Base-by-base conservation (phyloP, 2,113 vertebrate species). In the Sinocyclocheilus rhinocerous region DNA sequence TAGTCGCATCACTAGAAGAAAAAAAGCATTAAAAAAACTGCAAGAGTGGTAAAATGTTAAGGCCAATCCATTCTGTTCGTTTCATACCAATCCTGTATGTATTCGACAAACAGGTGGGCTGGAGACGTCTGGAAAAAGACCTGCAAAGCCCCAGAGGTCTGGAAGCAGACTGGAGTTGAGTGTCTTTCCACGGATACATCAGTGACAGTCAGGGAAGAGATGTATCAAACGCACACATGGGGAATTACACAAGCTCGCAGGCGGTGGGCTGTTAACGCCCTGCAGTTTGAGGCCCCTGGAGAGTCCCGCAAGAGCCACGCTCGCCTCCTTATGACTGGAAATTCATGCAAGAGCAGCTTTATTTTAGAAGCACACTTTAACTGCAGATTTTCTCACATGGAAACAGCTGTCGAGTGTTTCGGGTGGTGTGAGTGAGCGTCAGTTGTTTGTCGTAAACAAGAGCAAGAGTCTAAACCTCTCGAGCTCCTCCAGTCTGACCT, bases 211-310 rank as follows among this genome's bases (percentile, higher is more conserved):
- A 22, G 57, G 36, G 57, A 42, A 61, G 77, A 63, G 52, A 36
- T 57, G 55, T 78, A 36, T 80, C 77, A 42, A 24, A 63, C 13
- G 6, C 10, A 42, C 20, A 0, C 22, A 39, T 80, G 36, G 33
- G 77, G 55, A 80, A 63, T 80, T 22, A 80, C 57, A 80, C 55
- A 80, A 80, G 4, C 57, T 63, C 15, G 1, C 55, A 80, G 55
- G 33, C 76, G 26, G 48, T 11, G 48, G 76, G 13, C 39, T 63
- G 77, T 80, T 63, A 61, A 20, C 22, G 22, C 57, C 77, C 77
- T 80, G 77, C 33, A 39, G 52, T n/a, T 79, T 57, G 2, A 12
- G 52, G 29, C 18, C 77, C 55, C 77, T 33, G 12, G 57, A 63
- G 77, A 63, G 36, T 63, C 36, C 33, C 3, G 6, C 55, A 24